phyloP scores from a whole-genome alignment of 2,888 invertebrate genomes.

The Orthonevra nobilis region DNA sequence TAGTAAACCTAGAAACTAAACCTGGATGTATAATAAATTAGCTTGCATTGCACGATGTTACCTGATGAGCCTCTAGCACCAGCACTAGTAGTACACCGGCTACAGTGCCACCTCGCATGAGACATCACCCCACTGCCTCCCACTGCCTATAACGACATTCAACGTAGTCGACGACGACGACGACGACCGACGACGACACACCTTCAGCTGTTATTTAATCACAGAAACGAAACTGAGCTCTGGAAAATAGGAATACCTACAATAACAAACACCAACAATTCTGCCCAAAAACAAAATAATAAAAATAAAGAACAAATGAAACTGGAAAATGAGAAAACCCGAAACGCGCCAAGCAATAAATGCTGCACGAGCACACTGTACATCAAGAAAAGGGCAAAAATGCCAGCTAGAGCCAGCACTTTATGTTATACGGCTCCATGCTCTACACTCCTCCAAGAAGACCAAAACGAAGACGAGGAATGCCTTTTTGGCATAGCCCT shows the following conservation, averaged over 20 bases:
- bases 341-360: slow-evolving; percentile 53
- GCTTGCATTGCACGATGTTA: slow-evolving; percentile 72
- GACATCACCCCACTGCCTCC: slow-evolving; percentile 10
- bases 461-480: slow-evolving; percentile 47
- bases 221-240: slow-evolving; percentile 71
- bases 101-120: slow-evolving; percentile 52
- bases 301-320: slow-evolving; percentile 36
- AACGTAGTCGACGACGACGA: slow-evolving; percentile 34
- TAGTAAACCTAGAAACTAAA: slow-evolving; percentile 63
- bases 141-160: slow-evolving; percentile 16
- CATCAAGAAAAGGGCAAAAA: slow-evolving; percentile 64
- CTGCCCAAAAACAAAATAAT: slow-evolving; percentile 28
- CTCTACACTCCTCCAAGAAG: slow-evolving; percentile 14
- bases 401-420: slow-evolving; percentile 38
- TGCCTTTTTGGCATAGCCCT: slow-evolving; percentile 65
- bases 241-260: slow-evolving; percentile 57
- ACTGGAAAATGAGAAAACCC: slow-evolving; percentile 65
- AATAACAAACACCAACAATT: slow-evolving; percentile 51
- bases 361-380: slow-evolving; percentile 59
- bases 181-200: slow-evolving; percentile 70
- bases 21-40: slow-evolving; percentile 68
- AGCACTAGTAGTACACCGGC: slow-evolving; percentile 33
- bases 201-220: slow-evolving; percentile 74
- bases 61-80: slow-evolving; percentile 61
- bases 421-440: neutral